Percentiles rank a stretch among this genome's conserved stretches.
Conservation (phyloP, 2,113 vertebrate genomes). For the Benthochromis sp. region DNA sequence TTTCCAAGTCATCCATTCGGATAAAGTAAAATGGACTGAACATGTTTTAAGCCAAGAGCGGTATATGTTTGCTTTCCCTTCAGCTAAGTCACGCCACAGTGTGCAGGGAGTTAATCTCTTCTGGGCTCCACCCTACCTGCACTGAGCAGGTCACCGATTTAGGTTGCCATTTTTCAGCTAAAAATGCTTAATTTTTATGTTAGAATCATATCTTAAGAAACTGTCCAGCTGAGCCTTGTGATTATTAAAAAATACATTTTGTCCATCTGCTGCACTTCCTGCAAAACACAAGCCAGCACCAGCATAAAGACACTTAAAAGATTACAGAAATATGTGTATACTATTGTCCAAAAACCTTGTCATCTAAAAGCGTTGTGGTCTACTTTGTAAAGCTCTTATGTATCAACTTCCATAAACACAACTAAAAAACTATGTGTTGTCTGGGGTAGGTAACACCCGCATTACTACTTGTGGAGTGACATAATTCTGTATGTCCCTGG, state of each 20-base stretch:
- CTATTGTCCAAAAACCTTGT: not conserved
- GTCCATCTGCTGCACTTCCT: not conserved
- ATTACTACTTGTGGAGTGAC: slow-evolving; percentile 41
- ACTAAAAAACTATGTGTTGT: slow-evolving; percentile 41
- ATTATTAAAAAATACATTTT: not conserved
- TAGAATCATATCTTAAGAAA: not conserved
- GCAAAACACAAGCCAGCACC: not conserved
- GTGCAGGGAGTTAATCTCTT: slow-evolving; percentile 10
- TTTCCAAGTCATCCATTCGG: not conserved
- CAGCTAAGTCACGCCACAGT: not conserved
- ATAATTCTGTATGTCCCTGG: slow-evolving; percentile 26
- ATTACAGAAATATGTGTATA: not conserved
- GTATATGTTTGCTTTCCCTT: slow-evolving; percentile 31
- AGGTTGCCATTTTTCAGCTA: slow-evolving; percentile 1
- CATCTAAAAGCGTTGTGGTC: not conserved
- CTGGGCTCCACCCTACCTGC: slow-evolving; percentile 20
- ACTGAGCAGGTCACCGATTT: slow-evolving; percentile 13
- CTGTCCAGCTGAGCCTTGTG: not conserved
- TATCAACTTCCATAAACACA: slow-evolving; percentile 31
- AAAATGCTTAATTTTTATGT: not conserved
- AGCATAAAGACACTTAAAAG: not conserved
- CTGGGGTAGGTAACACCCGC: slow-evolving; percentile 19
- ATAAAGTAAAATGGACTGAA: not conserved
- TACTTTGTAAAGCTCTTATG: slow-evolving; percentile 10
- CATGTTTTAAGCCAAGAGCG: not conserved